Percentiles rank a stretch among this genome's conserved stretches.
These are phyloP conservation scores for Lamproptera curius DNA, from an alignment of 2,888 invertebrate genomes.

Conservation along the genomic window DNA sequence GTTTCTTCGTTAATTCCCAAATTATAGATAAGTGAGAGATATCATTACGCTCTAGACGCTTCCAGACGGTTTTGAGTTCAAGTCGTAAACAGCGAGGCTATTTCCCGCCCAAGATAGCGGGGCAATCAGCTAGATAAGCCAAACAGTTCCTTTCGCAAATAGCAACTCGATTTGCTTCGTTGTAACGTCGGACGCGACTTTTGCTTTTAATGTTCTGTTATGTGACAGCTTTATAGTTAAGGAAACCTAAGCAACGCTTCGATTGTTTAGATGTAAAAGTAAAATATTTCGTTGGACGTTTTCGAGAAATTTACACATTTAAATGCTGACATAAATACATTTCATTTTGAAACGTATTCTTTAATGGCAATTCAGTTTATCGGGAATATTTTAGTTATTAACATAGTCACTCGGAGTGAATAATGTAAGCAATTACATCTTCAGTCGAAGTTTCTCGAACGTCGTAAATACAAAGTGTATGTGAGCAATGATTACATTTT, in stretches of 20 bases:
- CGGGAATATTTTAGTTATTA: no score
- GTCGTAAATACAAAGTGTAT: slow-evolving; percentile 11
- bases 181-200: background rate
- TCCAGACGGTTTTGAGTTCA: slow-evolving; percentile 31
- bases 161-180: background rate
- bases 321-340: background rate
- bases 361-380: background rate
- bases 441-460: slow-evolving; percentile 1
- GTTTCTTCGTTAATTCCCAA: slow-evolving; percentile 1
- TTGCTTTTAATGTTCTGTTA: no score
- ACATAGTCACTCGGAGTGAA: no score
- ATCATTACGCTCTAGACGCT: slow-evolving; percentile 28
- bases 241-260: no score
- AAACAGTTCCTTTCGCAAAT: background rate
- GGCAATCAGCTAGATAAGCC: slow-evolving; percentile 23
- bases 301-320: background rate
- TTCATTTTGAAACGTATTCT: background rate
- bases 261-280: no score
- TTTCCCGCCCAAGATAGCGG: slow-evolving; percentile 27
- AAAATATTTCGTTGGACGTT: no score
- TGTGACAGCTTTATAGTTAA: no score
- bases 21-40: slow-evolving; percentile 12
- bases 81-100: slow-evolving; percentile 40
- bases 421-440: no score
- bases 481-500: slow-evolving; percentile 16